These are phyloP conservation scores for Falco columbarius DNA, from an alignment of 2,797 vertebrate genomes.

Conservation along the genomic window DNA sequence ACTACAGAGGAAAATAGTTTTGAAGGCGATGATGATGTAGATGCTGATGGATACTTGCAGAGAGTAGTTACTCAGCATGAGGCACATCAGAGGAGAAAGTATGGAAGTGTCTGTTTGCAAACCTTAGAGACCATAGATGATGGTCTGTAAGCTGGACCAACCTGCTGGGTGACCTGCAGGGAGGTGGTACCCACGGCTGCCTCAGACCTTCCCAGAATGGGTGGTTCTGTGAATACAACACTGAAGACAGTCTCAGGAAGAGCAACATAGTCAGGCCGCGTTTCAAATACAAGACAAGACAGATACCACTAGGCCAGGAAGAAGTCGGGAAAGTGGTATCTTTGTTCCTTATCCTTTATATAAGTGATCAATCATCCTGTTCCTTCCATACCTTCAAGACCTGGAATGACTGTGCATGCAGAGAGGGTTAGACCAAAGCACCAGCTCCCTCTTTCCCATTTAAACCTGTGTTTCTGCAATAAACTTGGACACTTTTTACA, in stretches of 20 bases:
- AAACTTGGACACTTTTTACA: neutral
- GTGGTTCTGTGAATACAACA: neutral
- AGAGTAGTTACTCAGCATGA: neutral
- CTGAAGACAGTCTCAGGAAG: neutral
- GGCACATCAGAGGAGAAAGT: neutral
- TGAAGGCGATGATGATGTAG: neutral
- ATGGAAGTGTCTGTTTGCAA: neutral
- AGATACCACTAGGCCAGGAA: neutral
- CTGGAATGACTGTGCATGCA: neutral
- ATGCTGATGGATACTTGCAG: neutral
- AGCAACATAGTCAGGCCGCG: neutral
- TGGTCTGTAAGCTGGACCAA: neutral
- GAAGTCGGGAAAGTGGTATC: neutral
- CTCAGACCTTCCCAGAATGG: neutral
- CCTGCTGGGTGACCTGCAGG: neutral
- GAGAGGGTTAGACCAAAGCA: neutral
- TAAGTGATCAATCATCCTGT: neutral
- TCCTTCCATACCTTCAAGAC: neutral
- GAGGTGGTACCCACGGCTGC: neutral
- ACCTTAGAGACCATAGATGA: neutral
- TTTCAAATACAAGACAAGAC: neutral
- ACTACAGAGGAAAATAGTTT: neutral
- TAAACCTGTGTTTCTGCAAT: neutral
- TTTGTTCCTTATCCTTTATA: neutral
- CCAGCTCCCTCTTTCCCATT: neutral